phyloP scores from a whole-genome alignment of 30 jellyfish, hydroid and myxozoan genomes.

The Catostylus mosaicus region DNA sequence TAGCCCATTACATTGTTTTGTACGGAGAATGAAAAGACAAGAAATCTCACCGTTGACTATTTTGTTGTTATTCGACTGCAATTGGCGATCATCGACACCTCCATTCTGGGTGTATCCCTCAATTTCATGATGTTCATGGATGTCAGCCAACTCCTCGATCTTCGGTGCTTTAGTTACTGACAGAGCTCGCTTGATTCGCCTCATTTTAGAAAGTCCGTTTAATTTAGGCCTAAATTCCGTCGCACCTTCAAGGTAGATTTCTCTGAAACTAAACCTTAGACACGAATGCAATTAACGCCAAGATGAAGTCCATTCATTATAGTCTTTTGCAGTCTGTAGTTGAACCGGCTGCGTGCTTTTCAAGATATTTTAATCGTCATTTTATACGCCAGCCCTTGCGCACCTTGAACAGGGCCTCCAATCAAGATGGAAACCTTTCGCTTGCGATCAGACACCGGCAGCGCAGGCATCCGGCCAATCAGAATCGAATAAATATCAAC shows the following conservation, averaged over 20 bases:
- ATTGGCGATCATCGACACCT: conserved; percentile 15
- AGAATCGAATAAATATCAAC: background rate
- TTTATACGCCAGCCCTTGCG: conserved; percentile 4
- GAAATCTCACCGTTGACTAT: conserved; percentile 17
- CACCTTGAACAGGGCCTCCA: conserved; percentile 12
- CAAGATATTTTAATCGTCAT: conserved; percentile 11
- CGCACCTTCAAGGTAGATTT: conserved; percentile 4
- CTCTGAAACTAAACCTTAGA: conserved; percentile 1
- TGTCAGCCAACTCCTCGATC: conserved; percentile 95
- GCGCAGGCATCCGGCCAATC: conserved; percentile 50
- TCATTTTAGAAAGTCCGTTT: conserved; percentile 57
- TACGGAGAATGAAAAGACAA: background rate
- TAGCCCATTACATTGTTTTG: conserved; percentile 8
- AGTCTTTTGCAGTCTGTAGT: background rate
- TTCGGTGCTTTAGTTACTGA: conserved; percentile 96
- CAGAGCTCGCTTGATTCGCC: conserved; percentile 94
- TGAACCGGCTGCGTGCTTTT: conserved; percentile 13
- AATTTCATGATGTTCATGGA: conserved; percentile 81
- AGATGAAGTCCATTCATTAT: conserved; percentile 4
- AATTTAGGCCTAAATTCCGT: conserved; percentile 6
- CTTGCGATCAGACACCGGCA: conserved; percentile 79
- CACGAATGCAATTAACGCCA: background rate
- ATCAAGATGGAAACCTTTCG: conserved; percentile 66
- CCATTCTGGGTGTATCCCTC: conserved; percentile 62
- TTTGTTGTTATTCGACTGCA: conserved; percentile 56